These are phyloP conservation scores for Brachionus manjavacas DNA, from an alignment of 1,140 invertebrate genomes.

Conservation along the genomic window DNA sequence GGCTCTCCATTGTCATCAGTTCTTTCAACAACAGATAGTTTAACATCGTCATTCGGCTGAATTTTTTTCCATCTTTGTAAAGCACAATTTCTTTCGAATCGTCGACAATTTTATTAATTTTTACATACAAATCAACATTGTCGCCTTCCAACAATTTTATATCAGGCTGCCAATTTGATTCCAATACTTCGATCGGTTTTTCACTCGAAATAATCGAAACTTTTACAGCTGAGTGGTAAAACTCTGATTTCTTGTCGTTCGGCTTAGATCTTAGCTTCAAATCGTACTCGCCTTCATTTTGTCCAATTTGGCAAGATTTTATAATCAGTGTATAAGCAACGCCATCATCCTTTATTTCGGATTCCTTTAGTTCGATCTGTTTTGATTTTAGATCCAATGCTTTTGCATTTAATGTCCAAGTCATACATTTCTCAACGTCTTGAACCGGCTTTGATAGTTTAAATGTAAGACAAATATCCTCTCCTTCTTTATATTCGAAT, in stretches of 20 bases:
- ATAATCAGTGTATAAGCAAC: not conserved
- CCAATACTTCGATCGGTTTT: not conserved
- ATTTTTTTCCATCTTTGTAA: too few species aligned
- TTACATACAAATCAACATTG: not conserved
- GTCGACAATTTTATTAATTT: not conserved
- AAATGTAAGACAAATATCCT: not conserved
- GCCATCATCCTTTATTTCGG: not conserved
- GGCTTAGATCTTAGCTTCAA: not conserved
- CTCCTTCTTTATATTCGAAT: slow-evolving; percentile 27
- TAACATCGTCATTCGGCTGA: too few species aligned
- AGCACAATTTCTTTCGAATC: too few species aligned
- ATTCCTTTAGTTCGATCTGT: not conserved
- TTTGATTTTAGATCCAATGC: not conserved
- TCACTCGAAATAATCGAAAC: not conserved
- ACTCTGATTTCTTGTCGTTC: not conserved
- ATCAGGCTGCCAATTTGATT: slow-evolving; percentile 24
- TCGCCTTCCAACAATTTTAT: not conserved
- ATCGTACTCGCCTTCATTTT: slow-evolving; percentile 6
- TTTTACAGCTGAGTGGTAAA: not conserved
- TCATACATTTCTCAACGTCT: slow-evolving; percentile 3
- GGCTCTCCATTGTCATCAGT: too few species aligned
- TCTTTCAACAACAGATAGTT: too few species aligned
- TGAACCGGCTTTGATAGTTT: not conserved
- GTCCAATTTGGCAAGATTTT: not conserved
- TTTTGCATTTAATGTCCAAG: not conserved